phyloP scores from a whole-genome alignment of 2,888 invertebrate genomes.

The Dysmachus trigonus region DNA sequence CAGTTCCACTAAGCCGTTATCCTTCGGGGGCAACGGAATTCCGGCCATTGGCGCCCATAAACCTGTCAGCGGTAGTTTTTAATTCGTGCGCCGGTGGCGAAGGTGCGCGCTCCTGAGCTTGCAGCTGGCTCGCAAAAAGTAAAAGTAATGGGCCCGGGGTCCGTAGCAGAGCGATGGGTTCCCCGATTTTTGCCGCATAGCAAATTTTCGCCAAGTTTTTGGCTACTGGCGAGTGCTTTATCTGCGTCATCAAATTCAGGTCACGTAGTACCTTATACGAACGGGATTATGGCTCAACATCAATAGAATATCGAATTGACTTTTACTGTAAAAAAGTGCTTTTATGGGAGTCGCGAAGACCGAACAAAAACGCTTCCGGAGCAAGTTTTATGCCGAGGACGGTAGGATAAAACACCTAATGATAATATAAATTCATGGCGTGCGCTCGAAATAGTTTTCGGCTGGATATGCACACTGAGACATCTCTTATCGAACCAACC shows the following conservation, averaged over 20 bases:
- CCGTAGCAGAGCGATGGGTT: neutral
- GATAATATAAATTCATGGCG: conserved; percentile 26
- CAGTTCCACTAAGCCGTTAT: neutral
- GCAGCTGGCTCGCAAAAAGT: neutral
- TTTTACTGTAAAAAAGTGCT: conserved; percentile 15
- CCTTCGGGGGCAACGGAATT: neutral
- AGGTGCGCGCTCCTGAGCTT: neutral
- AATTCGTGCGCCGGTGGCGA: neutral
- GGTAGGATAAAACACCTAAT: neutral
- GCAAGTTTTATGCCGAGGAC: neutral
- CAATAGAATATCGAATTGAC: conserved; percentile 23
- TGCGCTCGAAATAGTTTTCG: neutral
- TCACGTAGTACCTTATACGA: neutral
- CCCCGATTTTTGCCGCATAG: neutral
- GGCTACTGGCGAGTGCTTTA: neutral
- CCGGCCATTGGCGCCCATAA: neutral
- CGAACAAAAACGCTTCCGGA: neutral
- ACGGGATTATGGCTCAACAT: neutral
- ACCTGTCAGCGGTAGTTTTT: neutral
- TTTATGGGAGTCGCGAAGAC: neutral
- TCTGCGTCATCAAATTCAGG: neutral
- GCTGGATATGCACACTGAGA: conserved; percentile 1
- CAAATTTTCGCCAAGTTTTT: neutral
- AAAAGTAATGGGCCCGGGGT: neutral
- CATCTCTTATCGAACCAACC: neutral